Evolutionary conservation across 1,140 invertebrate species (phyloP), one percentile per base, ranked within the genome.

Genomic region (Tenebrio molitor): DNA sequence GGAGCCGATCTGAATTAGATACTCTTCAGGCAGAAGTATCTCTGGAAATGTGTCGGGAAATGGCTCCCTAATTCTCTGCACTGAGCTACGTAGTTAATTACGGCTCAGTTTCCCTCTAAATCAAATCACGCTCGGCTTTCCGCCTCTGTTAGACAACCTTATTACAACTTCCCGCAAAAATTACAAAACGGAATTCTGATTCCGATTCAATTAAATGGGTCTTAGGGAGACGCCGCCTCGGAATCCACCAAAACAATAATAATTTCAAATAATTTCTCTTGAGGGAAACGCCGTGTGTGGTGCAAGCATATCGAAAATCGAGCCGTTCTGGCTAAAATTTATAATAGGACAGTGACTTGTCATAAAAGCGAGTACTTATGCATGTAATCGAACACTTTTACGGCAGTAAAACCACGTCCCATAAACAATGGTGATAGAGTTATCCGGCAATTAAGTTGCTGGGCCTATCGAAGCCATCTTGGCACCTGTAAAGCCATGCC

Each of bases 1-100:
- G 64, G 67, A 67, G 71, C 70, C 67, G 74, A 76, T 76, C 71
- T 72, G 77, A 76, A 79, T 79, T 77, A 77, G 74, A 79, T 79
- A 79, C 74, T 77, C 74, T 77, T 63, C 66, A 71, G 73, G 62
- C 53, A 46, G 75, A 66, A 71, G 66, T 76, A 69, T 73, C 69
- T 72, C 72, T 69, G 76, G 72, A 76, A 78, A 78, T 75, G 75
- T 71, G 71, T 64, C 71, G 69, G 75, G 72, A 75, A 78, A 78
- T 75, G 68, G 77, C 65, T 71, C 44, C 73, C 67, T 77, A 75
- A 78, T 78, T 71, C 74, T 73, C 70, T 73, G 15, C 29, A 46
- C 68, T 53, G 77, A 76, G 65, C 63, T 39, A 44, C 66, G 73
- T 69, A 75, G 75, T 78, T 78, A 78, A 78, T 78, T 78, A 78